These are phyloP conservation scores for Upupa epops DNA, from an alignment of 2,113 vertebrate species.

Conservation along the genomic window DNA sequence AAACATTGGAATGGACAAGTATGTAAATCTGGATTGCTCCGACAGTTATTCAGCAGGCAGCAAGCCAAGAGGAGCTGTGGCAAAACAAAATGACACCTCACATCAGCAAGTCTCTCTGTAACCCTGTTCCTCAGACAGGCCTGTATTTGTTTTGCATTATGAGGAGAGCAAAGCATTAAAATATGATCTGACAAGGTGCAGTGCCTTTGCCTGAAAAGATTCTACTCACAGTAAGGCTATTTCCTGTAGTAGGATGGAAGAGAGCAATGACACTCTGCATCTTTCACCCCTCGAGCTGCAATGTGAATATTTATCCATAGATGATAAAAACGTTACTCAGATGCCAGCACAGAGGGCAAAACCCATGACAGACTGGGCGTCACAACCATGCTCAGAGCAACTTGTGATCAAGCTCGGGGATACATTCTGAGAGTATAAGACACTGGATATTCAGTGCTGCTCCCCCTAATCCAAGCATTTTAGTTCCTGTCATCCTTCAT, in stretches of 20 bases:
- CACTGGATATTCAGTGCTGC: neutral
- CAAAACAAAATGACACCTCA: neutral
- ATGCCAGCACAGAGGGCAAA: neutral
- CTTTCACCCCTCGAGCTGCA: neutral
- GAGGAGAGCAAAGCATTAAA: neutral
- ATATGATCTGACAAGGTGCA: neutral
- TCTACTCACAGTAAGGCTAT: neutral
- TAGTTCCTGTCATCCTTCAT: neutral
- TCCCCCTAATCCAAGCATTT: neutral
- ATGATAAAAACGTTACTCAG: neutral
- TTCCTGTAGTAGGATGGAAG: neutral
- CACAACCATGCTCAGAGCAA: neutral
- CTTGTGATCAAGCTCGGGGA: neutral
- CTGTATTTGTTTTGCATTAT: neutral
- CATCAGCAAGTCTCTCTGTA: neutral
- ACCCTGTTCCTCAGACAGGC: neutral
- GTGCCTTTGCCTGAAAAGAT: neutral
- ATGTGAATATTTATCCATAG: neutral
- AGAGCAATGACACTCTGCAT: fast-evolving
- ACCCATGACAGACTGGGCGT: neutral
- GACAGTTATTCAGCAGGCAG: neutral
- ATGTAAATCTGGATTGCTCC: neutral
- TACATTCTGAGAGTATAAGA: neutral
- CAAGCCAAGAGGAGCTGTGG: neutral
- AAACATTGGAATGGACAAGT: neutral